Percentiles rank a stretch among this genome's conserved stretches.
Conservation (phyloP, 2,797 vertebrate species). For the Scolopax bukidnonensis region DNA sequence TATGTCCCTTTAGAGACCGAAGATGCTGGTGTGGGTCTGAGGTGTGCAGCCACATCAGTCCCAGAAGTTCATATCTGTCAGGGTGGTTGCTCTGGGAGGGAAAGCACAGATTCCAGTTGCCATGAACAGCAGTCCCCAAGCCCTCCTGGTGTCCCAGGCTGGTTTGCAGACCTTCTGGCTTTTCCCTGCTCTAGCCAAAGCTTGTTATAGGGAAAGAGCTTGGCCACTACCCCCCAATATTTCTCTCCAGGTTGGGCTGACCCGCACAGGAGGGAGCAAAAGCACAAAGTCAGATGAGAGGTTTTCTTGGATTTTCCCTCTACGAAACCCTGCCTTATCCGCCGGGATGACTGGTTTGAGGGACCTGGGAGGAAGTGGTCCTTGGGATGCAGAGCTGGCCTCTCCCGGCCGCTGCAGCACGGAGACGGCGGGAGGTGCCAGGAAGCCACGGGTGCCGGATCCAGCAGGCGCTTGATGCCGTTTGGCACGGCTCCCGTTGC, state of each 20-base stretch:
- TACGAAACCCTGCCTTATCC: rapidly evolving
- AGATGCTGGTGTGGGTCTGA: not conserved
- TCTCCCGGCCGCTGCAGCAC: rapidly evolving
- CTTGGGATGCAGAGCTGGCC: not conserved
- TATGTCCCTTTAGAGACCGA: rapidly evolving
- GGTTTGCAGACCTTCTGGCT: not conserved
- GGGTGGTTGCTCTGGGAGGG: not conserved
- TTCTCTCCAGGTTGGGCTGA: rapidly evolving
- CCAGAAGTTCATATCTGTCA: not conserved
- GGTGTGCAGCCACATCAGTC: not conserved
- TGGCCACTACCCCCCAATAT: not conserved
- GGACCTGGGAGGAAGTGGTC: not conserved
- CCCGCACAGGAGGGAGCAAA: not conserved
- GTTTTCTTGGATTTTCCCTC: not conserved
- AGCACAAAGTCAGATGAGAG: not conserved
- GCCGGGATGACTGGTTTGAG: rapidly evolving
- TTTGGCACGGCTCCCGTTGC: not conserved
- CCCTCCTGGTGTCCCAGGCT: not conserved
- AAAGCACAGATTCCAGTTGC: not conserved
- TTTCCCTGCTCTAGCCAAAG: not conserved
- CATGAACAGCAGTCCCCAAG: not conserved
- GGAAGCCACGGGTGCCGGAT: not conserved
- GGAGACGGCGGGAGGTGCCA: not conserved
- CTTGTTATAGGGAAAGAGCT: not conserved
- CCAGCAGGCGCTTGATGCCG: not conserved